These are phyloP conservation scores for Oreotrochilus melanogaster DNA, from an alignment of 2,113 vertebrate genomes.

Conservation along the genomic window DNA sequence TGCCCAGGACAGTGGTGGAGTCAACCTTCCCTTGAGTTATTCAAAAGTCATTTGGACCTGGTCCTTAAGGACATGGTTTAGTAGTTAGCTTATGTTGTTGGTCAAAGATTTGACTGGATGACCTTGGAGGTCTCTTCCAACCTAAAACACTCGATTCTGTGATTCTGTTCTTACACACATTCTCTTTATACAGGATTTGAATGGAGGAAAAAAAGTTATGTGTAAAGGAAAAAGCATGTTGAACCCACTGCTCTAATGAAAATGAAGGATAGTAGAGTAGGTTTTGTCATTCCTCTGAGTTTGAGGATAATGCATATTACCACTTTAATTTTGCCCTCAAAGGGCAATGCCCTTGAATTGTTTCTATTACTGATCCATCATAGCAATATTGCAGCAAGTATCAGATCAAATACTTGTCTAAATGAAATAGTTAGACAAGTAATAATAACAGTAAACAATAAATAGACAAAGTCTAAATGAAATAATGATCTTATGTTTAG, in stretches of 20 bases:
- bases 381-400: neutral
- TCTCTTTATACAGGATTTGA: neutral
- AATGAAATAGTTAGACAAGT: no score
- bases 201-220: fast-evolving
- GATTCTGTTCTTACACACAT: neutral
- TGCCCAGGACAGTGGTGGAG: no score
- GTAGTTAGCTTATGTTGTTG: no score
- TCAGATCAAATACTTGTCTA: neutral
- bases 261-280: neutral
- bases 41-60: no score
- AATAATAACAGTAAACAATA: no score
- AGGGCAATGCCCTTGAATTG: neutral
- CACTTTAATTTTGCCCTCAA: neutral
- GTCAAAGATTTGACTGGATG: no score
- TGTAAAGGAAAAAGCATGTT: neutral
- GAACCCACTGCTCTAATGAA: neutral
- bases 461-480: neutral
- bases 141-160: no score
- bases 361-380: neutral
- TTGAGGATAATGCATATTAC: neutral
- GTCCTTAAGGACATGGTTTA: no score
- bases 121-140: no score
- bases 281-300: neutral
- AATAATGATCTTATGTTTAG: neutral
- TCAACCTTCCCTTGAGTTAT: no score